Evolutionary conservation across 2,113 vertebrate genomes (phyloP), one percentile per base, ranked within the genome.

Genomic region (Hippolais icterina): DNA sequence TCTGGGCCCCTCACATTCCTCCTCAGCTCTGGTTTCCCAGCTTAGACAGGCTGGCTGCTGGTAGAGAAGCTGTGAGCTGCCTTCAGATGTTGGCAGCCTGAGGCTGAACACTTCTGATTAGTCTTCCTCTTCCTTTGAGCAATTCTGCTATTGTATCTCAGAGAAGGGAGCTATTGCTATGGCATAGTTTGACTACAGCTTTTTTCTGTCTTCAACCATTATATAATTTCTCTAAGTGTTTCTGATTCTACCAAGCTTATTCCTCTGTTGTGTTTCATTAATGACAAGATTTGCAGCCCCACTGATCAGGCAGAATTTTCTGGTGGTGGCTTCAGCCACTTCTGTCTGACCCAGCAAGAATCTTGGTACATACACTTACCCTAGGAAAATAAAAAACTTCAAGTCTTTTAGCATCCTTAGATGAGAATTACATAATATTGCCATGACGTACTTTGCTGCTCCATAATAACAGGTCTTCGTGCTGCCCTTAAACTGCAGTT

Each of bases 81-180:
- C 89, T 87, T 94, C 63, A 93, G 59, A 80, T 88, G 87, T 37
- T 91, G 63, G 66, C 84, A 95, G 50, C 27, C 66, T 76, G 50
- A 91, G 50, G 59, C 9, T 91, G 70, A 89, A 28, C 59, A 46
- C 21, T 83, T 90, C 63, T 87, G 69, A 57, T 92, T 66, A 66
- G 44, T 59, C 57, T 87, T 87, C 33, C 8, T 3, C 24, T 94
- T 83, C 69, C 35, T 76, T 76, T 63, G 41, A 78, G 81, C 59
- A 72, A 8, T 90, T 94, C 57, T 61, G 21, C 52, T 91, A 1
- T 20, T 53, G 46, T 75, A 29, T 39, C 39, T 82, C 65, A 71
- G 50, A 69, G 63, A 82, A 82, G 31, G 27, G 47, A 94, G 20
- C 25, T 79, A 60, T 54, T 23, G 14, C 46, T 79, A 9, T 49